Base-by-base conservation (phyloP, 1,140 invertebrate species). In the Chlorops oryzae region DNA sequence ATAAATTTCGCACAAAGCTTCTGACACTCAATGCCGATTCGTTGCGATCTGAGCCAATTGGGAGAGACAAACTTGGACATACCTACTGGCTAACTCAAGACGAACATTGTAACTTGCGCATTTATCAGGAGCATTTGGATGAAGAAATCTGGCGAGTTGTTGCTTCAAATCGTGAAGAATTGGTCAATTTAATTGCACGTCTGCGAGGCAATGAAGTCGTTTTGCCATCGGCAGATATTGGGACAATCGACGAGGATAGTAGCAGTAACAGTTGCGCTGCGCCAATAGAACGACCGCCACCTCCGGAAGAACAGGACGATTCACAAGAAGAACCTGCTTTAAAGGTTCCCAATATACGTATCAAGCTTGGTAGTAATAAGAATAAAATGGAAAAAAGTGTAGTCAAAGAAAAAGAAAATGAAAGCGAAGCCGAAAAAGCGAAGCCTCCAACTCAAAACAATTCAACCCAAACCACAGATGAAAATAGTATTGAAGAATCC, bases 131-230 rank as follows among this genome's bases (percentile, higher is more conserved):
- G 77, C 91, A 97, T 68, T 81, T 88, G 47, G 94, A 97, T 76
- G 93, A 97, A 65, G 92, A 96, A 68, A 91, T 88, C 15, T 98
- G 93, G 93, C 83, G 89, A 66, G 76, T 97, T 32, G 85, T 96
- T 54, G 93, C 92, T 53, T 90, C 83, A 84, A 85, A 85, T 66
- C 74, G 86, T 44, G 83, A 87, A 54, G 85, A 86, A 56, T 74
- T 92, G 51, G 81, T 84, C 17, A 77, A 80, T 60, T 75, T 92
- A 7, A 90, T 93, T 61, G 75, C 74, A 23, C 78, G 83, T 49
- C 73, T 92, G 23, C 82, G 83, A 38, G 79, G 80, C 59, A 82
- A 84, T 27, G 83, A 86, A 61, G 78, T 82, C 48, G 74, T 78
- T 3, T 62, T 76, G 17, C 77, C 76, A 48, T 73, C 75, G 13